Conservation (phyloP, 2,888 invertebrate genomes). For the Aleiodes alternator region DNA sequence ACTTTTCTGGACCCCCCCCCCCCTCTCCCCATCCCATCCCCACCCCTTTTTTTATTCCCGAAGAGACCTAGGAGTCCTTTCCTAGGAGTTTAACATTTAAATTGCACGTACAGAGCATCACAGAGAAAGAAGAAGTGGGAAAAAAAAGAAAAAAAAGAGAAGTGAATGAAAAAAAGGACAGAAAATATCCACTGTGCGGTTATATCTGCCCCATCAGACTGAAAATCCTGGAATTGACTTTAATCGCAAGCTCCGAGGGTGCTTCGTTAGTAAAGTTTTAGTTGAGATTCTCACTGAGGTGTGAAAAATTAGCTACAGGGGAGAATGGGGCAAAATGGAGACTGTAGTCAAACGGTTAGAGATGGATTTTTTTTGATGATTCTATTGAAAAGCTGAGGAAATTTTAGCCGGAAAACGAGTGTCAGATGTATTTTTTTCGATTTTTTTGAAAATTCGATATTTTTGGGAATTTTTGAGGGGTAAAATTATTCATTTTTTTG, state of each 20-base stretch:
- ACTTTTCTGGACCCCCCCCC: neutral
- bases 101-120: conserved; percentile 35
- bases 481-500: no score
- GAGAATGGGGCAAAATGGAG: no score
- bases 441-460: no score
- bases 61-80: conserved; percentile 8
- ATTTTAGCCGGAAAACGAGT: no score
- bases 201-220: conserved; percentile 22
- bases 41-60: neutral
- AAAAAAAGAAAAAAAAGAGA: neutral
- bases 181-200: conserved; percentile 3
- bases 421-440: no score
- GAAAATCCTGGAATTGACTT: conserved; percentile 42
- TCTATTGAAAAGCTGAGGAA: no score
- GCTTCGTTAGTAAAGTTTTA: conserved; percentile 62
- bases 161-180: neutral
- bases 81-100: conserved; percentile 49
- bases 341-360: no score
- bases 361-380: no score
- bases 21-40: no score
- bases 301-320: conserved; percentile 51
- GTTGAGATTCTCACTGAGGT: conserved; percentile 52
- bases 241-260: conserved; percentile 42
- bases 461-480: no score
- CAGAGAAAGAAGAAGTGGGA: neutral